Evolutionary conservation across 2,888 invertebrate genomes (phyloP).

Genomic region (Trichogramma dendrolimi): DNA sequence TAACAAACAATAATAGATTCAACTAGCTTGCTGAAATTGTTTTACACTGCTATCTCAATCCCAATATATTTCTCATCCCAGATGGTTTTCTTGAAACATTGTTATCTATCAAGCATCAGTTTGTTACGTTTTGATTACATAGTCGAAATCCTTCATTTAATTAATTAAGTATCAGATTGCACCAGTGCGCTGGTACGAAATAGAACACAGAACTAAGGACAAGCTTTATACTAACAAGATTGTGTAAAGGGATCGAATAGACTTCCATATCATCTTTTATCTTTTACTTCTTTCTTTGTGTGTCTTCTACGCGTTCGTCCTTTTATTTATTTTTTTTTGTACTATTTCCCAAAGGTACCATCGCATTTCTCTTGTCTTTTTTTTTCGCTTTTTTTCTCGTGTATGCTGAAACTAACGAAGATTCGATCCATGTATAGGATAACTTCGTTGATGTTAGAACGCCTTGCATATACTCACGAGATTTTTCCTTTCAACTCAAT

Average conservation of each 20-base stretch:
- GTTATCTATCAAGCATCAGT: too few relatives aligned
- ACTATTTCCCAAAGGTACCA: slow-evolving; percentile 24
- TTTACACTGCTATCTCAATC: too few relatives aligned
- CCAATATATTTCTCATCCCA: too few relatives aligned
- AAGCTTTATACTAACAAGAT: slow-evolving; percentile 42
- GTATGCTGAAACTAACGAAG: slow-evolving; percentile 18
- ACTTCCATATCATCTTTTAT: slow-evolving; percentile 28
- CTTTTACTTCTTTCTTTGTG: slow-evolving; percentile 18
- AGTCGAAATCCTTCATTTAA: too few relatives aligned
- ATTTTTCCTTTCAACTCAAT: slow-evolving; percentile 19
- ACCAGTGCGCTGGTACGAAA: too few relatives aligned
- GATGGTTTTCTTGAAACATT: too few relatives aligned
- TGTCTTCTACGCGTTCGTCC: slow-evolving; percentile 15
- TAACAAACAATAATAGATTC: too few relatives aligned
- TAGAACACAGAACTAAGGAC: too few relatives aligned
- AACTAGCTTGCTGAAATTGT: too few relatives aligned
- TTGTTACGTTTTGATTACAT: too few relatives aligned
- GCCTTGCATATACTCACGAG: slow-evolving; percentile 12
- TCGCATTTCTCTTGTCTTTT: slow-evolving; percentile 26
- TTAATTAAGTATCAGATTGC: too few relatives aligned
- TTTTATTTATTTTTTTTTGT: slow-evolving; percentile 11
- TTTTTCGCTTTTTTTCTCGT: slow-evolving; percentile 17
- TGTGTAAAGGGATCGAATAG: slow-evolving; percentile 40
- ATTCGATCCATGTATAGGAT: slow-evolving; percentile 19
- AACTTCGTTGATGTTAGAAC: slow-evolving; percentile 15